Base-by-base conservation (phyloP, 1,140 invertebrate genomes). In the Eumeta japonica region DNA sequence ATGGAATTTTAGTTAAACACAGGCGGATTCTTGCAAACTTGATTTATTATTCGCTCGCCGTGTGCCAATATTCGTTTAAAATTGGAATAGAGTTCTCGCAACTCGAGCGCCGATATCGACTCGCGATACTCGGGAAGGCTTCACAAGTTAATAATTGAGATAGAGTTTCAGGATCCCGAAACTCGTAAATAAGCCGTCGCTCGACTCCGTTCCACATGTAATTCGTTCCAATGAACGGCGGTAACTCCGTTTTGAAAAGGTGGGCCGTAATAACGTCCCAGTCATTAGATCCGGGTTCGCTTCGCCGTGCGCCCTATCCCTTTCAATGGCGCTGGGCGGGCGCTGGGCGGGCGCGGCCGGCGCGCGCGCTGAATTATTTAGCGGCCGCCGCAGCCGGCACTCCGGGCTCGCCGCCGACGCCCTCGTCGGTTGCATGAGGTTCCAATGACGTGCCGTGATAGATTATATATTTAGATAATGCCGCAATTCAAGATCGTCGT, bases 291-390 rank as follows among this genome's bases (percentile, higher is more conserved):
- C 37, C 45, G 29, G 38, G 48, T 46, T 48, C 43, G 45, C 33
- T 46, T 46, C 46, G 5, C 20, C 20, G 20, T 24, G n/a, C 20
- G n/a, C n/a, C 38, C 47, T 56, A 55, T 49, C 51, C 51, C 52
- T 59, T 59, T 56, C 52, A 56, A 48, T 24, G 50, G 50, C 41
- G 42, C 45, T 53, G 48, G 51, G 48, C 37, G 7, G 50, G 50
- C 41, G 42, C 45, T 53, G 48, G 51, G 48, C 37, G 7, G 4
- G 45, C 37, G 46, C 20, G 54, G 53, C 43, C 52, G 46, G 43
- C 40, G 37, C 39, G 35, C 27, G 41, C n/a, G 29, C 24, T 62
- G 59, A 59, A 62, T 65, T 55, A 65, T 65, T 65, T 51, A 65
- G 44, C 33, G 45, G 28, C 10, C 39, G 37, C 47, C 20, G 5